A percentile compares a stretch with the other conserved stretches of the same genome.
phyloP scores from a whole-genome alignment of 2,797 vertebrate species.

The Clarias platycephalus region DNA sequence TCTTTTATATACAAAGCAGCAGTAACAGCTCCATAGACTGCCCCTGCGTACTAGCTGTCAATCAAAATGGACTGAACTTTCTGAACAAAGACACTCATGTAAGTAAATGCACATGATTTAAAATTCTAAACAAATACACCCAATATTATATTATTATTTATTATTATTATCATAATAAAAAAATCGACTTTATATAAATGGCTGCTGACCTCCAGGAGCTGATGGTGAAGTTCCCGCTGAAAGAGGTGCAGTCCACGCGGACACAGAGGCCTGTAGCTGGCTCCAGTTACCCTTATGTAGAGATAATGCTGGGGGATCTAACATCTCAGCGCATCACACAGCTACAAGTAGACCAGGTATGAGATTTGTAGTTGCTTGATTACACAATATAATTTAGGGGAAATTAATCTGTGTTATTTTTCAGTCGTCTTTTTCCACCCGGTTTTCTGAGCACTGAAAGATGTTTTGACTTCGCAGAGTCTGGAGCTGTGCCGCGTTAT shows the following conservation, averaged over 20 bases:
- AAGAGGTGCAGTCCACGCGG: slow-evolving; percentile 89
- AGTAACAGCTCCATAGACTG: slow-evolving; percentile 81
- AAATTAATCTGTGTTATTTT: background rate
- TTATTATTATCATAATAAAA: no score
- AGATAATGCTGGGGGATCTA: slow-evolving; percentile 87
- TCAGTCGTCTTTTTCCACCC: background rate
- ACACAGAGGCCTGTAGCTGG: slow-evolving; percentile 87
- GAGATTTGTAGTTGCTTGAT: slow-evolving; percentile 22
- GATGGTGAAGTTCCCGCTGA: slow-evolving; percentile 84
- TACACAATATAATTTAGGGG: background rate
- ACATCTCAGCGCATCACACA: slow-evolving; percentile 85
- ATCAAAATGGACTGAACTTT: slow-evolving; percentile 93
- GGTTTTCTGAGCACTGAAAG: slow-evolving; percentile 2
- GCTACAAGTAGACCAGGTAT: slow-evolving; percentile 93
- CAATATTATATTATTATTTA: no score
- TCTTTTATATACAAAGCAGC: slow-evolving; percentile 97
- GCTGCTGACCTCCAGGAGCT: slow-evolving; percentile 74
- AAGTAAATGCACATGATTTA: slow-evolving; percentile 55
- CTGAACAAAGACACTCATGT: slow-evolving; percentile 92
- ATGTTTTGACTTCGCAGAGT: slow-evolving; percentile 73
- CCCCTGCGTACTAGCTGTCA: slow-evolving; percentile 91
- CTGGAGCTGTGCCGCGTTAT: slow-evolving; percentile 92
- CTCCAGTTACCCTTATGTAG: slow-evolving; percentile 92
- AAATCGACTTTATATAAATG: background rate
- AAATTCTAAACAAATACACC: background rate